These are phyloP conservation scores for Strigops habroptila DNA, from an alignment of 2,113 vertebrate genomes.

Conservation along the genomic window DNA sequence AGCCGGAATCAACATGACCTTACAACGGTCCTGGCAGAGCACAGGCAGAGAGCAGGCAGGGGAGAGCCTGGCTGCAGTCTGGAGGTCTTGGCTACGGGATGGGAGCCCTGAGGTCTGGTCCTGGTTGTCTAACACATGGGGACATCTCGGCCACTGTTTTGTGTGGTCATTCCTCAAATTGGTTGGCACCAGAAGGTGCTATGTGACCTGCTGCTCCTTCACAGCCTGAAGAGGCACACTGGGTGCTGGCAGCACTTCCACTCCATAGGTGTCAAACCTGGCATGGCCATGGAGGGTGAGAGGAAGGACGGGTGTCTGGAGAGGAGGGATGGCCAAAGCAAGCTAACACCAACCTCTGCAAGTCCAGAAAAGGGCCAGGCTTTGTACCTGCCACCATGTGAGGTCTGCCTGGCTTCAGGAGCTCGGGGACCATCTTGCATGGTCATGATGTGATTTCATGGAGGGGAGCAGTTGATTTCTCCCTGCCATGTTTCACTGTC, in stretches of 20 bases:
- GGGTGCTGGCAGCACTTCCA: neutral
- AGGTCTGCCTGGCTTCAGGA: neutral
- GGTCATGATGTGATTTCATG: accelerated
- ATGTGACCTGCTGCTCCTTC: neutral
- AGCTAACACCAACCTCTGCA: neutral
- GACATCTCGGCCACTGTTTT: accelerated
- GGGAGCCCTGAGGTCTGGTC: neutral
- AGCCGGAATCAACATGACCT: neutral
- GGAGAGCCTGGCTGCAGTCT: neutral
- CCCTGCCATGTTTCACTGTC: neutral
- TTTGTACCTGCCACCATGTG: neutral
- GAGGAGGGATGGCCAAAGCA: neutral
- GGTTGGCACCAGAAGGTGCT: neutral
- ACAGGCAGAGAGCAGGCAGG: neutral
- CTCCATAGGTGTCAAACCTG: neutral
- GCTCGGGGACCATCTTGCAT: too few species aligned
- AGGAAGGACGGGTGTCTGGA: too few species aligned
- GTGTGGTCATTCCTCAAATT: neutral
- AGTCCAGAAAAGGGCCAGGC: neutral
- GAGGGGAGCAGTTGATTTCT: neutral
- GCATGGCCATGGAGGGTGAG: accelerated
- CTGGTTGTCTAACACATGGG: neutral
- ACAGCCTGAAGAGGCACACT: accelerated
- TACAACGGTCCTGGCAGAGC: neutral
- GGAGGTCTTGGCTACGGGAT: neutral